Conservation (phyloP, 1,140 invertebrate genomes). For the Lanistes nyassanus region DNA sequence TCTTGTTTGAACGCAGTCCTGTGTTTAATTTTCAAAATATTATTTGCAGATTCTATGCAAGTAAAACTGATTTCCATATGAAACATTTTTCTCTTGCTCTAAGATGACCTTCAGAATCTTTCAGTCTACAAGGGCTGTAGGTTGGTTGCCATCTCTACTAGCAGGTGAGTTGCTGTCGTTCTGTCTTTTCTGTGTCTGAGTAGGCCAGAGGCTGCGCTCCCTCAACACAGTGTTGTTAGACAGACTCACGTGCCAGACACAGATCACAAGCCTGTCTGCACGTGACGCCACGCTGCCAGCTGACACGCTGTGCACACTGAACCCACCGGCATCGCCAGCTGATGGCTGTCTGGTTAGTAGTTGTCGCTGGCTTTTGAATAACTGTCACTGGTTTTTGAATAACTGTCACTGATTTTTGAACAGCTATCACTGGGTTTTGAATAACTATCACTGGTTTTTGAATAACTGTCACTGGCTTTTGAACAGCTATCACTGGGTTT, state of each 20-base stretch:
- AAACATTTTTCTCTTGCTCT: not conserved
- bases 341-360: constrained; percentile 29
- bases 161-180: too few relatives aligned
- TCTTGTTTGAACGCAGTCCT: not conserved
- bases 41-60: not conserved
- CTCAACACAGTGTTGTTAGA: constrained; percentile 11
- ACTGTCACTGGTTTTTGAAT: too few relatives aligned
- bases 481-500: too few relatives aligned
- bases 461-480: too few relatives aligned
- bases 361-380: too few relatives aligned
- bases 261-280: not conserved
- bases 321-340: not conserved
- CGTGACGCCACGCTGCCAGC: not conserved
- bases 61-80: not conserved
- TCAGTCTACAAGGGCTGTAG: too few relatives aligned
- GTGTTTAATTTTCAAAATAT: not conserved
- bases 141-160: too few relatives aligned
- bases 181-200: constrained; percentile 3
- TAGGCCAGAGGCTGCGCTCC: constrained; percentile 9
- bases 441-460: too few relatives aligned
- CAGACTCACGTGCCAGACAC: not conserved
- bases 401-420: too few relatives aligned
- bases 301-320: constrained; percentile 23
- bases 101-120: not conserved
- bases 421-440: too few relatives aligned